phyloP scores from a whole-genome alignment of 2,797 vertebrate genomes.

The Cossypha niveicapilla region DNA sequence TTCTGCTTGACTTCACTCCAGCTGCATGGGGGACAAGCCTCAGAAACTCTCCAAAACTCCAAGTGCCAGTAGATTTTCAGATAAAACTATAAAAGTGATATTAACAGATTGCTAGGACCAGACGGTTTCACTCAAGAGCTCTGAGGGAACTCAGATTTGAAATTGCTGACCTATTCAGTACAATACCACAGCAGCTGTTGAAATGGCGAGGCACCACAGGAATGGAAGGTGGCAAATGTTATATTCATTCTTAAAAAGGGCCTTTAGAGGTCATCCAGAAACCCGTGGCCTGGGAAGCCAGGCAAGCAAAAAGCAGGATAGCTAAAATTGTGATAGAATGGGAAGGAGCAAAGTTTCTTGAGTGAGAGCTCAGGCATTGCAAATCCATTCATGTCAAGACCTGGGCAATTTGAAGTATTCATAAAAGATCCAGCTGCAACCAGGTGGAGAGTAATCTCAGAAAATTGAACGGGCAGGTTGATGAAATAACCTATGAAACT shows the following conservation, averaged over 20 bases:
- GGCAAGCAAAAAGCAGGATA: not conserved
- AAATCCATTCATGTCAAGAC: not conserved
- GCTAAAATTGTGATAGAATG: not conserved
- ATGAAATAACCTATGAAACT: not conserved
- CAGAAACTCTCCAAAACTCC: not conserved
- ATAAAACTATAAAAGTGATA: not conserved
- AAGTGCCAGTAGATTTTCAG: not conserved
- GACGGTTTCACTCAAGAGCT: constrained; percentile 6
- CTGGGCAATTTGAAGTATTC: not conserved
- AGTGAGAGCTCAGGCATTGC: not conserved
- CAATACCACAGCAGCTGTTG: constrained; percentile 43
- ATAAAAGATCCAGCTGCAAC: not conserved
- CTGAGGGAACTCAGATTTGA: not conserved
- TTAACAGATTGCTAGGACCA: not conserved
- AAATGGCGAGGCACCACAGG: constrained; percentile 15
- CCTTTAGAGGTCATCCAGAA: constrained; percentile 29
- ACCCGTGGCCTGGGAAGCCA: not conserved
- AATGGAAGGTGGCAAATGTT: constrained; percentile 44
- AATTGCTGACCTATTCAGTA: constrained; percentile 43
- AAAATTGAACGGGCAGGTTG: not conserved
- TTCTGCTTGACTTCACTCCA: not conserved
- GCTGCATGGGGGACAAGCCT: not conserved
- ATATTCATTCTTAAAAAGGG: constrained; percentile 24
- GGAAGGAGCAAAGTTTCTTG: not conserved
- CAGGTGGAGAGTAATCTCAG: not conserved